Base-by-base conservation (phyloP, 92 coral and sea anemone genomes). In the Phenganax subtilis region DNA sequence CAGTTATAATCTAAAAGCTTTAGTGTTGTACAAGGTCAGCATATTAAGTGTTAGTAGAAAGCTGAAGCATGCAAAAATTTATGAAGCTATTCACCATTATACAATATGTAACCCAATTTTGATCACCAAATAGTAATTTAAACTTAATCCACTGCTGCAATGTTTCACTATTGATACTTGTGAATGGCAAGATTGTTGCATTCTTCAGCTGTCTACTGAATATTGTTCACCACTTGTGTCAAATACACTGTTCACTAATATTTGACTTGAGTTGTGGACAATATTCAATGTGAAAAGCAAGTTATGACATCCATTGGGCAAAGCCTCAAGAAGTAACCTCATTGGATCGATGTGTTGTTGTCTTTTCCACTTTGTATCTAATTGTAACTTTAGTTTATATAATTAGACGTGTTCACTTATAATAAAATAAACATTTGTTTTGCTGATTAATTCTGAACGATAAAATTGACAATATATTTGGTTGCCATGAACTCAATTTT, bases 241-340 rank as follows among this genome's bases (percentile, higher is more conserved):
- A 64, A 14, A 53, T 30, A 73, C 12, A 73, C 54, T 31, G 27
- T 9, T 73, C 8, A 73, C 27, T 25, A 20, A 20, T 1, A 56
- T 20, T 55, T 56, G 64, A 65, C 16, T 55, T 8, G 44, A 56
- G 25, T 55, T 55, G 66, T 29, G 28, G 60, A n/a, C 44, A 69
- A 44, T 76, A 57, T 55, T 56, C 8, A 25, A 57, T 44, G 44
- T 8, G 30, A 53, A 57, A 77, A 80, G 67, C 66, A 72, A 72
- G 77, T 72, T 71, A 84, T 93, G 97, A 93, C 61, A 87, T 90
- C 89, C 85, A 89, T 92, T 75, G 84, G 97, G 97, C 83, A 93
- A 93, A 93, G 87, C 91, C 87, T 20, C 37, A 6, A 51, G 30
- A 7, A 80, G 91, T 90, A 85, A 91, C 96, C 97, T 84, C 85